Base-by-base conservation (phyloP, 2,113 vertebrate genomes). In the Chlorodrepanis virens region DNA sequence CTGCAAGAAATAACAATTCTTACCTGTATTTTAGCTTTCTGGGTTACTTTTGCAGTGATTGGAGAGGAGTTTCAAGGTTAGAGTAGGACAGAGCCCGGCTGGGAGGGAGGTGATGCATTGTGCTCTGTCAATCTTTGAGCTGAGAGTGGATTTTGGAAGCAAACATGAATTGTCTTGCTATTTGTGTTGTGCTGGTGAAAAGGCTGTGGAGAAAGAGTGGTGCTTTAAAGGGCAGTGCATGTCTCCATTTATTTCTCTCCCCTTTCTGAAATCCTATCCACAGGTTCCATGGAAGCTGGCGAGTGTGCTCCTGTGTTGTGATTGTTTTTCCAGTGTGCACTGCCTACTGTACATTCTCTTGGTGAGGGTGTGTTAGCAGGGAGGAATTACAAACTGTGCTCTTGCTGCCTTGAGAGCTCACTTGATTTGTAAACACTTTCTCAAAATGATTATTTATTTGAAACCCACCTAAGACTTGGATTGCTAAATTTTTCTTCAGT, bases 361-460 rank as follows among this genome's bases (percentile, higher is more conserved):
- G 17, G 21, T 69, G 72, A 83, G 42, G 75, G 7, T 88, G 57
- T 94, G 80, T 85, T 80, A 94, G 96, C 81, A 87, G 84, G 87
- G 61, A 91, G 86, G 70, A 69, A 44, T 67, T 77, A 20, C 50
- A 71, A 90, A 80, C 50, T 47, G 53, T 95, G 92, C 85, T 93
- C 74, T 97, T 97, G 90, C 83, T 96, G 83, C 83, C 92, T 96
- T 81, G 76, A 92, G 79, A 94, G 77, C 57, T 93, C 83, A 72
- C 77, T 93, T 90, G 65, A 12, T 79, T 19, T 24, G 31, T 78
- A 94, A 89, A 77, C 79, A 54, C 83, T 95, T 92, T 59, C 31
- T 78, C 89, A 87, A 85, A 91, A 59, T 53, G 9, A 35, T 91
- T 97, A 97, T 97, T 97, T 97, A 97, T 97, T 97, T 97, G 87